Percentiles rank a stretch among this genome's conserved stretches.
phyloP scores from a whole-genome alignment of 1,140 invertebrate species.

The Mycetomoellerius zeteki region DNA sequence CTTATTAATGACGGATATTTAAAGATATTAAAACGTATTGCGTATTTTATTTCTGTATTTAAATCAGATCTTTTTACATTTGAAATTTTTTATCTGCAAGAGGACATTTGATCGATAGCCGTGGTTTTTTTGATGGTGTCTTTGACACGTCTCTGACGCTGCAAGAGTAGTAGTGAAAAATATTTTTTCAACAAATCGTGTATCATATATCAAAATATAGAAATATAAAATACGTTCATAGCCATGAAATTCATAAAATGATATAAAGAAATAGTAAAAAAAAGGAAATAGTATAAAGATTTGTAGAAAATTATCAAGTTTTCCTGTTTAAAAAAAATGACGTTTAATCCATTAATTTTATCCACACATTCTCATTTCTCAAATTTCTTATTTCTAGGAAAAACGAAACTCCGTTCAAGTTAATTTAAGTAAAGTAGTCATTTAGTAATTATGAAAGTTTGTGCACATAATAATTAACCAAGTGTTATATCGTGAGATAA shows the following conservation, averaged over 20 bases:
- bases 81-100: slow-evolving; percentile 1
- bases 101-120: slow-evolving; percentile 20
- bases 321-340: background rate
- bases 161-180: slow-evolving; percentile 21
- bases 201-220: background rate
- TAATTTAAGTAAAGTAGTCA: background rate
- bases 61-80: background rate
- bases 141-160: background rate
- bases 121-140: slow-evolving; percentile 15
- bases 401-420: background rate
- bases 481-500: slow-evolving; percentile 19
- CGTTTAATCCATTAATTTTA: slow-evolving; percentile 11
- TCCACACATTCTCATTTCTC: background rate
- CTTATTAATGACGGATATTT: background rate
- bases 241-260: background rate
- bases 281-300: background rate
- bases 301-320: background rate
- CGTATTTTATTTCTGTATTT: slow-evolving; percentile 21
- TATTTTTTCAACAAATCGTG: slow-evolving; percentile 9
- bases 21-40: background rate
- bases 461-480: slow-evolving; percentile 31
- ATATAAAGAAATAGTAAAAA: too few relatives aligned
- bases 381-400: background rate
- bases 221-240: background rate
- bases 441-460: slow-evolving; percentile 39